A percentile compares a stretch with the other conserved stretches of the same genome.
Conservation (phyloP, 2,888 invertebrate genomes). For the Apamea monoglypha region DNA sequence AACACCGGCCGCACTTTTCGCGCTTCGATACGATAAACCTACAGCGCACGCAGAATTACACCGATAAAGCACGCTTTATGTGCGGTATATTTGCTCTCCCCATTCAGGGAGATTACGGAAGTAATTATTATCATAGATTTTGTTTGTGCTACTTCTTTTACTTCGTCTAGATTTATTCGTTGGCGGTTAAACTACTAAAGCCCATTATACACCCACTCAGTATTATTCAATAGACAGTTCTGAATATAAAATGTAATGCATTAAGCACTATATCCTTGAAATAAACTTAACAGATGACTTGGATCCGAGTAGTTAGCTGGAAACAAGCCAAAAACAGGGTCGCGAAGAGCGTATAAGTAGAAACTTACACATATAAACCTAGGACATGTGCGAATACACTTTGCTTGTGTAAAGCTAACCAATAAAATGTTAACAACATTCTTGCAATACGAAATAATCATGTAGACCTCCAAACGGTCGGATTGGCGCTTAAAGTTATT, state of each 20-base stretch:
- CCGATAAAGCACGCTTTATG: constrained; percentile 52
- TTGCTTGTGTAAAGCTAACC: constrained; percentile 37
- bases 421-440: constrained; percentile 52
- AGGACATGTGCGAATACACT: constrained; percentile 46
- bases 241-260: constrained; percentile 68
- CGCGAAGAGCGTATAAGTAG: constrained; percentile 74
- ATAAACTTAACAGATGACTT: constrained; percentile 84
- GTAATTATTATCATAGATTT: constrained; percentile 27
- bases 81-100: not conserved
- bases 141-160: constrained; percentile 24
- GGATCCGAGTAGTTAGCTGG: constrained; percentile 81
- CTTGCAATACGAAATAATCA: constrained; percentile 50
- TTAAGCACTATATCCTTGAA: constrained; percentile 73
- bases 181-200: constrained; percentile 36
- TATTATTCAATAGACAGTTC: constrained; percentile 60
- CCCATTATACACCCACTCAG: constrained; percentile 44
- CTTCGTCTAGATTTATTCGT: constrained; percentile 9
- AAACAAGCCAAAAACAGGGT: constrained; percentile 78
- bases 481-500: constrained; percentile 53
- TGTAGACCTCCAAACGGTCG: constrained; percentile 38
- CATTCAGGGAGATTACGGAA: constrained; percentile 29
- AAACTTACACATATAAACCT: constrained; percentile 47
- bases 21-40: constrained; percentile 74
- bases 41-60: constrained; percentile 63
- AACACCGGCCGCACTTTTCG: constrained; percentile 76